These are phyloP conservation scores for Nysson spinosus DNA, from an alignment of 2,888 invertebrate species.

Conservation along the genomic window DNA sequence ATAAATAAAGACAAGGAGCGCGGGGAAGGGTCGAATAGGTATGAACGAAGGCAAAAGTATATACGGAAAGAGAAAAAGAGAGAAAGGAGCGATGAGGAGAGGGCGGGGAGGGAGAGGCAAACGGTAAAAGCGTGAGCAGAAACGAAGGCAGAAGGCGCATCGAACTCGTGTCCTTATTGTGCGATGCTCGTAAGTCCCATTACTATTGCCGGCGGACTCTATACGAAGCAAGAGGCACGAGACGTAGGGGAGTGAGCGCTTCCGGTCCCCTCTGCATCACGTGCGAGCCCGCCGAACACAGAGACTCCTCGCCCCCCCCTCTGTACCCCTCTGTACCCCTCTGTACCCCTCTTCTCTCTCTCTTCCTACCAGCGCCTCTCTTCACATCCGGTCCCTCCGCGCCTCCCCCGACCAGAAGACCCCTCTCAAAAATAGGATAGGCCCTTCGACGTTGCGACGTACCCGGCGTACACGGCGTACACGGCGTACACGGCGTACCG, in stretches of 20 bases:
- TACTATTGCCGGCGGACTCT: slow-evolving; percentile 61
- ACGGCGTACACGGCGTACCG: too few relatives aligned
- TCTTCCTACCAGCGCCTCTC: too few relatives aligned
- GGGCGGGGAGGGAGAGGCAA: slow-evolving; percentile 20
- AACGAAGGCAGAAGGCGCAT: slow-evolving; percentile 52
- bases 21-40: slow-evolving; percentile 7
- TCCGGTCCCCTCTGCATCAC: slow-evolving; percentile 77
- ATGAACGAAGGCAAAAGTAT: slow-evolving; percentile 36
- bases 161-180: slow-evolving; percentile 62
- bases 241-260: slow-evolving; percentile 69
- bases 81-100: slow-evolving; percentile 12
- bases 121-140: slow-evolving; percentile 43
- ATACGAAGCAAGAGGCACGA: slow-evolving; percentile 62
- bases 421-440: slow-evolving; percentile 74
- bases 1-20: slow-evolving; percentile 1
- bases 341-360: too few relatives aligned
- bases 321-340: too few relatives aligned
- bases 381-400: slow-evolving; percentile 52
- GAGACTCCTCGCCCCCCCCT: slow-evolving; percentile 67
- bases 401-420: slow-evolving; percentile 42
- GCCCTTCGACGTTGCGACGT: slow-evolving; percentile 58
- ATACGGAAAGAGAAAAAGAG: slow-evolving; percentile 4
- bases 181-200: slow-evolving; percentile 66
- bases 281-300: slow-evolving; percentile 75
- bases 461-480: too few relatives aligned